Evolutionary conservation across 2,888 invertebrate species (phyloP), one percentile per base, ranked within the genome.

Genomic region (Emesis castigata): DNA sequence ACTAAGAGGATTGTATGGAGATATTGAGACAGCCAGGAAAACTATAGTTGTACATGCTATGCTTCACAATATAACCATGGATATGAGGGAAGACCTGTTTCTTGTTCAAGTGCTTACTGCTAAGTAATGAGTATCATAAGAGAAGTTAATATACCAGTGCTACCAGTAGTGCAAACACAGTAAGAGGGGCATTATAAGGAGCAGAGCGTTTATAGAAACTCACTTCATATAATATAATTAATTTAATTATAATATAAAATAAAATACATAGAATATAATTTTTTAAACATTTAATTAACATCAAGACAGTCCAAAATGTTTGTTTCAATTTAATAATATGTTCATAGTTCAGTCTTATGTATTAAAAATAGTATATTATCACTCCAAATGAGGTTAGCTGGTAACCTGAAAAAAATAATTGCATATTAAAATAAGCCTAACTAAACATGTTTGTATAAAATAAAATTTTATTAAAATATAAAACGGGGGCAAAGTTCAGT

Each of bases 1-100:
- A 44, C 44, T 44, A 11, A 3, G 44, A 8, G 44, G 44, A 1
- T 14, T 44, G 44, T 44, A n/a, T 44, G 44, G 44, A 9, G 44
- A 44, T 11, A 44, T 44, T 44, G 44, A 44, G 11, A 44, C 44
- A 14, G 44, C 44, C 7, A 20, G 26, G 14, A 22, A n/a, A n/a
- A n/a, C n/a, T n/a, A 73, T 77, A 69, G 77, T 80, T 16, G 80
- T 77, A 48, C 77, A 75, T 75, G 80, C 75, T 9, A 62, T 77
- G 9, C 65, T 80, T 20, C 80, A 80, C 44, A 80, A 80, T 44
- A 75, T 80, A 39, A 75, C 80, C 7, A 77, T 77, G 6, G 75
- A 77, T 20, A 80, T 75, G 75, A 73, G 39, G 9, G 80, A 77
- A 69, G 70, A 71, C 39, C n/a, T 53, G 1, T 69, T 53, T 53